Conservation (phyloP, 2,113 vertebrate genomes). For the Brevimyrus niger region DNA sequence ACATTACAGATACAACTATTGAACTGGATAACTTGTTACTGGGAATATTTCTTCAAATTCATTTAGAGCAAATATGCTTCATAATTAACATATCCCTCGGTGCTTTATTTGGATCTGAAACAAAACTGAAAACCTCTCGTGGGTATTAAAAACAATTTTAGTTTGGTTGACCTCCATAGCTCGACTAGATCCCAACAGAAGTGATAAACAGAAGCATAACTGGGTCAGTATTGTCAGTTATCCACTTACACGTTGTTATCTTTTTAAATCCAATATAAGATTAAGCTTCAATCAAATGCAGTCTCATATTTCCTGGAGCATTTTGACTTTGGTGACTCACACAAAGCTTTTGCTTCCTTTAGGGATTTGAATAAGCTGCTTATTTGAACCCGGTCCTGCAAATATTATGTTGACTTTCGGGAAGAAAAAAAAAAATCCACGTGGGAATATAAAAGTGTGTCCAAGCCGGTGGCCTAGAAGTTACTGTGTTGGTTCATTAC, state of each 20-base stretch:
- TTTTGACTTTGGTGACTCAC: neutral
- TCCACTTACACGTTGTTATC: neutral
- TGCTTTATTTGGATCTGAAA: neutral
- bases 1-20: neutral
- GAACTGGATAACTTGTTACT: neutral
- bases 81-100: neutral
- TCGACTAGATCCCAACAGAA: neutral
- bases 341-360: neutral
- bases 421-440: neutral
- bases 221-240: conserved; percentile 7
- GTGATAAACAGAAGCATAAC: neutral
- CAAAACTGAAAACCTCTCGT: neutral
- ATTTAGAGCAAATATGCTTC: neutral
- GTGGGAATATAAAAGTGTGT: neutral
- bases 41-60: neutral
- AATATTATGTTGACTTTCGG: neutral
- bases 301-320: neutral
- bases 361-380: neutral
- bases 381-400: neutral
- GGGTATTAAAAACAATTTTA: neutral
- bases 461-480: neutral
- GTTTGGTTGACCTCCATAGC: neutral
- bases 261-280: neutral
- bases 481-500: neutral
- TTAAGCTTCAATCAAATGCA: neutral